Evolutionary conservation across 2,797 vertebrate species (phyloP).

Genomic region (Crocidura indochinensis): DNA sequence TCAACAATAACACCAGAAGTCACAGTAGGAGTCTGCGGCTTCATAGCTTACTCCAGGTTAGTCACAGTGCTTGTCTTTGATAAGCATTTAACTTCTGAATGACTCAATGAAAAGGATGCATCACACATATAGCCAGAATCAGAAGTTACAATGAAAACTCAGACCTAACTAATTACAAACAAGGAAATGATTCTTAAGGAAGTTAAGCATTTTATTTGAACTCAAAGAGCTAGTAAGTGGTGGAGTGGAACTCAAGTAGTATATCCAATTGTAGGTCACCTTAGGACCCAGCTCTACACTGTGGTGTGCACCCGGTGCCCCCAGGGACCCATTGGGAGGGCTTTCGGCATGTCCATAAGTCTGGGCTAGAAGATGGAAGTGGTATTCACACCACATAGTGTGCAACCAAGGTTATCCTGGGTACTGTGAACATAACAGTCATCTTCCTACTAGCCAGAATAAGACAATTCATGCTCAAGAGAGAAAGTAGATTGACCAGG

Average conservation of each 20-base stretch:
- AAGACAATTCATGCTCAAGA: background rate
- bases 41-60: background rate
- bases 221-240: background rate
- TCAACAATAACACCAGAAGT: too few species aligned
- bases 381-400: background rate
- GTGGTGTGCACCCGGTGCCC: too few species aligned
- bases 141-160: background rate
- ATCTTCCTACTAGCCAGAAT: background rate
- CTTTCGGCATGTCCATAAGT: background rate
- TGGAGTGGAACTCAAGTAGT: background rate
- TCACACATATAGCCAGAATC: background rate
- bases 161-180: conserved; percentile 2
- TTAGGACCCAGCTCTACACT: background rate
- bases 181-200: background rate
- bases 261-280: background rate
- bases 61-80: background rate
- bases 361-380: background rate
- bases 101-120: background rate
- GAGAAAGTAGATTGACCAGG: background rate
- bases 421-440: background rate
- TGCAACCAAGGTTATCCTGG: background rate
- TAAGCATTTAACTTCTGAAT: background rate
- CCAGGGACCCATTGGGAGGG: background rate
- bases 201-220: background rate
- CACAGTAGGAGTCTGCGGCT: background rate